These are phyloP conservation scores for Hydrotaea diabolus DNA, from an alignment of 2,888 invertebrate genomes.

Conservation along the genomic window DNA sequence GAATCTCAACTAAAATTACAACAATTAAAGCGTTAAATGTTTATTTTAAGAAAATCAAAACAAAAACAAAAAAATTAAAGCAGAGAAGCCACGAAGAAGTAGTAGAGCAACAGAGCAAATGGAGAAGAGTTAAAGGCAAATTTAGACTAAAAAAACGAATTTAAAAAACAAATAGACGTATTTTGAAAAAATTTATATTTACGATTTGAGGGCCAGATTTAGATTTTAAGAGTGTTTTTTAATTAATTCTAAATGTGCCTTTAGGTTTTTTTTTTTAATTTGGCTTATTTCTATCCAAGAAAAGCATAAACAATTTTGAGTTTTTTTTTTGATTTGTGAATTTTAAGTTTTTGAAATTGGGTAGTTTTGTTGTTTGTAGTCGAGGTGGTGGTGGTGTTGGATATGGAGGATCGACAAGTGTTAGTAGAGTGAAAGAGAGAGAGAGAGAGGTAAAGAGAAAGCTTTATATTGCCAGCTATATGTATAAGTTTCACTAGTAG, in stretches of 20 bases:
- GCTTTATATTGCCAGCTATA: slow-evolving; percentile 22
- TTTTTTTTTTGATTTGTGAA: too few species aligned
- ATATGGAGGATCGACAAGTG: not conserved
- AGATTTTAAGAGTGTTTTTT: not conserved
- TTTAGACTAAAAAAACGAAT: too few species aligned
- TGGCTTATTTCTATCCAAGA: not conserved
- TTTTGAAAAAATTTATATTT: not conserved
- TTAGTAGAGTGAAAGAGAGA: slow-evolving; percentile 9
- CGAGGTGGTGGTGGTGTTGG: not conserved
- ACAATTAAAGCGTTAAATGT: slow-evolving; percentile 58
- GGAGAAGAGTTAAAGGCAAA: not conserved
- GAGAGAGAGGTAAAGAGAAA: not conserved
- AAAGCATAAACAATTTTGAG: not conserved
- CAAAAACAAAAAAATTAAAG: slow-evolving; percentile 27
- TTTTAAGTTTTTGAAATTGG: not conserved
- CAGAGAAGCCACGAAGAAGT: not conserved
- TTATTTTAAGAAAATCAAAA: too few species aligned
- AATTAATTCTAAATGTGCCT: not conserved
- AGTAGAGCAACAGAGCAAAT: not conserved
- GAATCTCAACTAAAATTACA: slow-evolving; percentile 63
- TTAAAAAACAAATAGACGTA: too few species aligned
- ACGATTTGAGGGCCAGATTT: not conserved
- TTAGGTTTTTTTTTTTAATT: not conserved
- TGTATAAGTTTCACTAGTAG: too few species aligned
- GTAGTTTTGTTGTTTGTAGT: not conserved